These are phyloP conservation scores for Enteromius argenteus DNA, from an alignment of 2,797 vertebrate species.

Conservation along the genomic window DNA sequence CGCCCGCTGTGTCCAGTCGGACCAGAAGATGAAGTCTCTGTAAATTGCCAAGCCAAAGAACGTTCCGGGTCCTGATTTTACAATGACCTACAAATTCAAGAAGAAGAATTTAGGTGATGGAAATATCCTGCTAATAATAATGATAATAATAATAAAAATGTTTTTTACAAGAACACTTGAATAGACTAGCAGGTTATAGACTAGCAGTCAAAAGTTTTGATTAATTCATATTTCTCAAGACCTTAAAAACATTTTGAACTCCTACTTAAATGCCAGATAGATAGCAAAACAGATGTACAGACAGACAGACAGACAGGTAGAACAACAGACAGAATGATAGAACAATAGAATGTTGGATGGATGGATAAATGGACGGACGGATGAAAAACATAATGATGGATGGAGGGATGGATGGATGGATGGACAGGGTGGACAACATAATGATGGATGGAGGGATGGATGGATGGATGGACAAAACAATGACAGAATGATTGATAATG, in stretches of 20 bases:
- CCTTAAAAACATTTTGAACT: neutral
- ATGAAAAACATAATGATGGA: too few species aligned
- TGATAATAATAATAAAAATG: neutral
- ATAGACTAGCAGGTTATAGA: neutral
- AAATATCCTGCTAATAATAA: neutral
- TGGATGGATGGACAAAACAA: too few species aligned
- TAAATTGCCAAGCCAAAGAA: conserved; percentile 87
- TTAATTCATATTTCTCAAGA: neutral
- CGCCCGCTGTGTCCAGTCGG: conserved; percentile 84
- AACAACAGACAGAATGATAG: neutral
- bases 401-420: neutral
- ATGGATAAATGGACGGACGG: neutral
- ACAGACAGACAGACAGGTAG: too few species aligned
- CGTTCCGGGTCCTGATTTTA: conserved; percentile 85
- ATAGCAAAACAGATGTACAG: neutral
- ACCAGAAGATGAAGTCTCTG: conserved; percentile 88
- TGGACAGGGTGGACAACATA: neutral
- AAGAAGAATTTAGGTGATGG: conserved; percentile 11
- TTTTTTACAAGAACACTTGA: neutral
- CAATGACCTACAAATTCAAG: conserved; percentile 79
- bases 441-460: too few species aligned
- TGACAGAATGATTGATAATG: too few species aligned
- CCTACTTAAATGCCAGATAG: neutral
- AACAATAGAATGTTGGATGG: neutral
- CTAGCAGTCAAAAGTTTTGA: neutral